Evolutionary conservation across 2,113 vertebrate genomes (phyloP).

Genomic region (Osmerus mordax): DNA sequence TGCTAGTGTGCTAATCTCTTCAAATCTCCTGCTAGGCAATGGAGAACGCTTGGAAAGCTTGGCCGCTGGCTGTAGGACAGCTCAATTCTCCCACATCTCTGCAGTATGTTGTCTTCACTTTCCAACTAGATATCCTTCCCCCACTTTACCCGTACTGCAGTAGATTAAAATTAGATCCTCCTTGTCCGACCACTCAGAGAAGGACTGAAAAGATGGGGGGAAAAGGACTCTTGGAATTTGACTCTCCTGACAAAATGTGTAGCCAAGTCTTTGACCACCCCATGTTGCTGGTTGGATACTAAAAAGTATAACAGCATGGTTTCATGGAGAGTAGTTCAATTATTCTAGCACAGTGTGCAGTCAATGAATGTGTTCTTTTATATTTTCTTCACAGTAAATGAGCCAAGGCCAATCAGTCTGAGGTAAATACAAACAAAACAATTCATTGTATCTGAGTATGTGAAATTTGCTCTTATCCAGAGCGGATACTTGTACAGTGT

Average conservation of each 20-base stretch:
- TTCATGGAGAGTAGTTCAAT: neutral
- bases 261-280: constrained; percentile 19
- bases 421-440: neutral
- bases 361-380: neutral
- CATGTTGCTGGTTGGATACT: neutral
- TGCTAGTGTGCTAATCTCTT: constrained; percentile 74
- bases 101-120: constrained; percentile 53
- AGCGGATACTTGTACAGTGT: too few relatives aligned
- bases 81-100: constrained; percentile 61
- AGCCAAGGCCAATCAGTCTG: neutral
- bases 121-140: constrained; percentile 35
- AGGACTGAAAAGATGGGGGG: neutral
- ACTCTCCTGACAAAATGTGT: constrained; percentile 7
- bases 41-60: constrained; percentile 67
- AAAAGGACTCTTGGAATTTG: constrained; percentile 10
- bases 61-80: constrained; percentile 69
- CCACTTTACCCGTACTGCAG: constrained; percentile 18
- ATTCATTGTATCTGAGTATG: neutral
- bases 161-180: constrained; percentile 33
- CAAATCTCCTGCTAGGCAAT: constrained; percentile 72
- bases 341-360: constrained; percentile 1
- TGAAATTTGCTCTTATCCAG: too few relatives aligned
- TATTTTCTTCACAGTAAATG: neutral
- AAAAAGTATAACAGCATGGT: neutral
- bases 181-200: constrained; percentile 33